phyloP scores from a whole-genome alignment of 2,888 invertebrate genomes.

The Cephus rjabovi region DNA sequence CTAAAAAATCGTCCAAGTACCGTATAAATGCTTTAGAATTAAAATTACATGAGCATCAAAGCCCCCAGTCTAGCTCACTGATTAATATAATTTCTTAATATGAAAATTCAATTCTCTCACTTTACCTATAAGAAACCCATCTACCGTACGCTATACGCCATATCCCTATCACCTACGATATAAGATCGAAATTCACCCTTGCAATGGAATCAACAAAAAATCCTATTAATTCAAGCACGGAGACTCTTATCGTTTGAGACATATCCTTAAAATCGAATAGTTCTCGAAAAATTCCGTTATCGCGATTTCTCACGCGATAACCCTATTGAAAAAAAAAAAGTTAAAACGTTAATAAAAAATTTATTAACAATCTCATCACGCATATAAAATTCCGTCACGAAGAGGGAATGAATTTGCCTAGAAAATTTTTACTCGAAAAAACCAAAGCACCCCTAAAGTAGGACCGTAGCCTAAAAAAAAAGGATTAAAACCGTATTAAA shows the following conservation, averaged over 20 bases:
- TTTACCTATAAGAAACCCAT: background rate
- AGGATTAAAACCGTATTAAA: too few relatives aligned
- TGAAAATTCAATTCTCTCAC: background rate
- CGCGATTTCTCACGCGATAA: background rate
- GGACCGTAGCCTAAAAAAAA: too few relatives aligned
- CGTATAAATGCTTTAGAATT: background rate
- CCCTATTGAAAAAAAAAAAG: background rate
- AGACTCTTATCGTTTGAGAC: background rate
- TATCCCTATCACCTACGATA: background rate
- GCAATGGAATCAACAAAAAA: background rate
- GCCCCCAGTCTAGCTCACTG: background rate
- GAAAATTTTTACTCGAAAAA: background rate
- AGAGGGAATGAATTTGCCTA: background rate
- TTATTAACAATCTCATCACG: background rate
- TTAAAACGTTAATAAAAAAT: background rate
- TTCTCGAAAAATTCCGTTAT: background rate
- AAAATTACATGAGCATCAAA: background rate
- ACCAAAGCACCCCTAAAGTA: too few relatives aligned
- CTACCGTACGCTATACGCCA: background rate
- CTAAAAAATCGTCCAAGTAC: background rate
- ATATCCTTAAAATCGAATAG: background rate
- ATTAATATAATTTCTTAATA: background rate
- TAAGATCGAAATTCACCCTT: background rate
- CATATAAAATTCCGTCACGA: background rate
- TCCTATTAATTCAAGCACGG: background rate